Percentiles rank a stretch among this genome's conserved stretches.
These are phyloP conservation scores for Ispidina lecontei DNA, from an alignment of 2,797 vertebrate species.

Conservation along the genomic window DNA sequence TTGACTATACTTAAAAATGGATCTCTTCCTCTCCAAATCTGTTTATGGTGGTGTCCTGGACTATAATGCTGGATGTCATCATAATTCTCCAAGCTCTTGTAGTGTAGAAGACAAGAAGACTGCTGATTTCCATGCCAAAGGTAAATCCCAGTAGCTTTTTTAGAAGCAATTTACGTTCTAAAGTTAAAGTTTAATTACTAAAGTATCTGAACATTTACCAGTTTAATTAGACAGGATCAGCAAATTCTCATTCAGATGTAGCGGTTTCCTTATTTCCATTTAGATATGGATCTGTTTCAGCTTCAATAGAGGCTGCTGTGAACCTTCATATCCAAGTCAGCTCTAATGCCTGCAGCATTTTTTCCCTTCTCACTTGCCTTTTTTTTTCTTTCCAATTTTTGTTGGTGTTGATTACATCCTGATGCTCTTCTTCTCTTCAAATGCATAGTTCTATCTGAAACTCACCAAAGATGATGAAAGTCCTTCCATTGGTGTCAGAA, in stretches of 20 bases:
- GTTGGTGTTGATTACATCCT: not conserved
- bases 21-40: not conserved
- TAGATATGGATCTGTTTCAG: slow-evolving; percentile 9
- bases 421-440: not conserved
- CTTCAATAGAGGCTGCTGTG: not conserved
- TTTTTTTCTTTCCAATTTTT: not conserved
- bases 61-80: not conserved
- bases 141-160: slow-evolving; percentile 31
- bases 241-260: slow-evolving; percentile 49
- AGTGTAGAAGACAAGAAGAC: not conserved
- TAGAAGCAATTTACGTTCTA: slow-evolving; percentile 23
- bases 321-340: slow-evolving; percentile 15
- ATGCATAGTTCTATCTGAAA: not conserved
- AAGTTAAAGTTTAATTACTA: slow-evolving; percentile 57
- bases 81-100: not conserved
- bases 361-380: not conserved
- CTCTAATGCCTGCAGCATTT: slow-evolving; percentile 19
- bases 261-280: slow-evolving; percentile 50
- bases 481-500: not conserved
- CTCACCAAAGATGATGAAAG: not conserved
- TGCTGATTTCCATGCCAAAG: slow-evolving; percentile 14
- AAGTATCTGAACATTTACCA: slow-evolving; percentile 35
- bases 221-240: slow-evolving; percentile 59
- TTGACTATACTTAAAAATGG: not conserved
- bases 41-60: not conserved